Evolutionary conservation across 1,140 invertebrate genomes (phyloP).

Genomic region (Saccostrea echinata): DNA sequence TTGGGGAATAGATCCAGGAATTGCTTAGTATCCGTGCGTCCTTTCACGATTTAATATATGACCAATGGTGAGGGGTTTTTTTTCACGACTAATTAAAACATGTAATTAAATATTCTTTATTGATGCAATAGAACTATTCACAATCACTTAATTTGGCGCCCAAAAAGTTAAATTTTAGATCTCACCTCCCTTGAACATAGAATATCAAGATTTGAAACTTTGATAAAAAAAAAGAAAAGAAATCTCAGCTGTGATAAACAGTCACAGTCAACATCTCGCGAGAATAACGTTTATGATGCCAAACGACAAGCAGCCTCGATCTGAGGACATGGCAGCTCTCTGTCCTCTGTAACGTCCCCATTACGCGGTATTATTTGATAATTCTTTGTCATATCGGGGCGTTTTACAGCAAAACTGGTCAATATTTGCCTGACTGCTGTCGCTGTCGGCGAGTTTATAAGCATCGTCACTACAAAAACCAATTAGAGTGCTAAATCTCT

Average conservation of each 20-base stretch:
- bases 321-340: neutral
- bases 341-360: neutral
- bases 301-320: neutral
- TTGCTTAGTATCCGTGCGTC: neutral
- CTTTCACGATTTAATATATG: neutral
- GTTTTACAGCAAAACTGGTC: slow-evolving; percentile 10
- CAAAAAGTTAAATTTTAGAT: too few species aligned
- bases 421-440: slow-evolving; percentile 17
- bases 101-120: too few species aligned
- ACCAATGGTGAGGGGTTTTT: neutral
- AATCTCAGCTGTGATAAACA: neutral
- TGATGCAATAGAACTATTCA: too few species aligned
- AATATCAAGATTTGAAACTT: too few species aligned
- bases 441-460: slow-evolving; percentile 19
- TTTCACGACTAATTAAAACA: too few species aligned
- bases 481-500: slow-evolving; percentile 30
- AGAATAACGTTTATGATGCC: neutral
- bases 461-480: slow-evolving; percentile 10
- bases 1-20: neutral
- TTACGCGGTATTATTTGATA: slow-evolving; percentile 18
- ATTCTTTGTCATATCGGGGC: slow-evolving; percentile 1
- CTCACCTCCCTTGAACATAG: too few species aligned
- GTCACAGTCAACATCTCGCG: neutral
- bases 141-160: too few species aligned
- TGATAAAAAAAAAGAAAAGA: too few species aligned